phyloP scores from a whole-genome alignment of 2,113 vertebrate genomes.

The Lichenostomus cassidix region DNA sequence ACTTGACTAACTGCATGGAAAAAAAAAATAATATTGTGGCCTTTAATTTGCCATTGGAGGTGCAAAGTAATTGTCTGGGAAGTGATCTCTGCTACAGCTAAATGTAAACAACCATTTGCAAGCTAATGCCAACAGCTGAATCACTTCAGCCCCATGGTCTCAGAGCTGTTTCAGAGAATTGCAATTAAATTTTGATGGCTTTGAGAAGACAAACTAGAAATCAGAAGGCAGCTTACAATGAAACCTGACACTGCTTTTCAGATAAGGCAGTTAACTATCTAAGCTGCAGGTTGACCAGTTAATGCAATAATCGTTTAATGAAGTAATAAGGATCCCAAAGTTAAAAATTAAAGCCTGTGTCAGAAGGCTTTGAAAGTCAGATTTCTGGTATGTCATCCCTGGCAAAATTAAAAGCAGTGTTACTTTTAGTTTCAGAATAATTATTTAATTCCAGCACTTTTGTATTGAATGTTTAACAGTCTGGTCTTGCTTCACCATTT shows the following conservation, averaged over 20 bases:
- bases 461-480: not conserved
- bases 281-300: not conserved
- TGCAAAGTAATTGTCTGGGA: not conserved
- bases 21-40: not conserved
- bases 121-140: not conserved
- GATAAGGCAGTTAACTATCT: not conserved
- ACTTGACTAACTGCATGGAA: not conserved
- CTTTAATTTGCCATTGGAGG: not conserved
- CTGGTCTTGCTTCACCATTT: not conserved
- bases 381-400: not conserved
- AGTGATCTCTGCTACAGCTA: not conserved
- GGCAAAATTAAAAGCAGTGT: not conserved
- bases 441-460: not conserved
- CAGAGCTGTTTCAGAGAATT: not conserved
- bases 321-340: not conserved
- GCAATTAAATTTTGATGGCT: not conserved
- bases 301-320: not conserved
- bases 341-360: not conserved
- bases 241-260: not conserved
- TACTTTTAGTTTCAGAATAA: not conserved
- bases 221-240: not conserved
- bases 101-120: not conserved
- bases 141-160: not conserved
- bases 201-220: not conserved
- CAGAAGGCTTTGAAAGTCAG: not conserved